Base-by-base conservation (phyloP, 2,113 vertebrate genomes). In the Callionymus lyra region DNA sequence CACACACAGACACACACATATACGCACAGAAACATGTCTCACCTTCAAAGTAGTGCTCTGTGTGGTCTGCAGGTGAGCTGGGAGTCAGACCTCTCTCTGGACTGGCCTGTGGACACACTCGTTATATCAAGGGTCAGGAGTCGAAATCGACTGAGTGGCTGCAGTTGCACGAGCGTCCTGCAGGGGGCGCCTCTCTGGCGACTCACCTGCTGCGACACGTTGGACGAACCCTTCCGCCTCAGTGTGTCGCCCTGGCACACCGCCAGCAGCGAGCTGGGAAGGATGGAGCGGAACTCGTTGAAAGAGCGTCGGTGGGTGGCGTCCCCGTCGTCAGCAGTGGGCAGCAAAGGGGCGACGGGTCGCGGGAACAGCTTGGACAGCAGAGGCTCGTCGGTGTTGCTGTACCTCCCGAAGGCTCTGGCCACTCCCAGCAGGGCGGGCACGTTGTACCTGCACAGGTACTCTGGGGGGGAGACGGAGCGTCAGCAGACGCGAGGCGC, bases 241-340 rank as follows among this genome's bases (percentile, higher is more conserved):
- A 93, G 65, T 1, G 89, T 84, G 69, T 94, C 95, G 21, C 87
- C 88, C 76, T 93, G 93, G 62, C 87, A 97, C 43, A 86, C 91
- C 0, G 85, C 85, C 19, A 99, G 88, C 19, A 97, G 56, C 10
- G 91, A 93, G 82, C 89, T 93, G 15, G 95, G 94, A 38, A 99
- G 81, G 79, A 99, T 99, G 38, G 95, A 95, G 47, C 95, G 88
- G 63, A 99, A 99, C 59, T 99, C 95, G 12, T 91, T 97, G 65
- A 99, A 98, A 36, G 95, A 99, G 11, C 94, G 86, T 0, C 95
- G 77, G 4, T 87, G 86, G 2, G 80, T 67, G 0, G 87, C 81
- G 13, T 97, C 94, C 0, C 78, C 47, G 6, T 93, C 91, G 4
- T 90, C 89, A 0, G 74, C 68, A 6, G 77, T 59, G 2, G 82